A percentile compares a stretch with the other conserved stretches of the same genome.
phyloP scores from a whole-genome alignment of 2,888 invertebrate species.

The Hirtodrosophila alboralis region DNA sequence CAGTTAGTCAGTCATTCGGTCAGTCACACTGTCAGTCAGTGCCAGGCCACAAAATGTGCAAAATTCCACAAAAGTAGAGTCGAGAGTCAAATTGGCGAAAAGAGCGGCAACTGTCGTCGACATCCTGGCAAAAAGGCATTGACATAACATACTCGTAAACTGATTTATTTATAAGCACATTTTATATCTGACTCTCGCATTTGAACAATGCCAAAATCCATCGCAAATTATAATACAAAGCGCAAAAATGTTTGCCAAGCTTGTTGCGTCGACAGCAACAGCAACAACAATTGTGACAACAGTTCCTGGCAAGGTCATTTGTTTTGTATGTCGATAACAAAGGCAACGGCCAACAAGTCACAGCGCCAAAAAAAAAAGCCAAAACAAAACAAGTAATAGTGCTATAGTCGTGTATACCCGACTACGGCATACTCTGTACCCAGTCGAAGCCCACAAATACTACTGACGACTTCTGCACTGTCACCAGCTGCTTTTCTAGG shows the following conservation, averaged over 20 bases:
- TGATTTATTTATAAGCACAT: conserved; percentile 76
- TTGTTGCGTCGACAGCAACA: conserved; percentile 58
- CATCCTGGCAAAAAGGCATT: conserved; percentile 47
- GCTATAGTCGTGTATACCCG: too few species aligned
- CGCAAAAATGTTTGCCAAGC: conserved; percentile 73
- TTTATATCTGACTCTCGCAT: conserved; percentile 61
- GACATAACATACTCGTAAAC: conserved; percentile 48
- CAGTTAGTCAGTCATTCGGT: conserved; percentile 18
- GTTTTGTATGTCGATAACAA: conserved; percentile 69
- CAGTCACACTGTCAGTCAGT: conserved; percentile 21
- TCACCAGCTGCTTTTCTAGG: too few species aligned
- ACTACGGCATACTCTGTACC: too few species aligned
- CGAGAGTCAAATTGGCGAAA: conserved; percentile 24
- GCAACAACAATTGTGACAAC: conserved; percentile 17
- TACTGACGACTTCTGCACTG: too few species aligned
- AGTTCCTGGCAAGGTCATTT: conserved; percentile 68
- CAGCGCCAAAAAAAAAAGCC: conserved; percentile 12
- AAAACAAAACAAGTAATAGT: conserved; percentile 8
- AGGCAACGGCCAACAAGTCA: conserved; percentile 44
- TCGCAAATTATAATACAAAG: conserved; percentile 60
- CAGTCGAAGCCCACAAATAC: too few species aligned
- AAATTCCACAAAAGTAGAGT: conserved; percentile 28
- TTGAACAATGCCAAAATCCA: conserved; percentile 42
- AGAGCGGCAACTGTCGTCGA: conserved; percentile 41
- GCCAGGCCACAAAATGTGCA: conserved; percentile 33